phyloP scores from a whole-genome alignment of 2,888 invertebrate species.

The Helicoverpa assulta region DNA sequence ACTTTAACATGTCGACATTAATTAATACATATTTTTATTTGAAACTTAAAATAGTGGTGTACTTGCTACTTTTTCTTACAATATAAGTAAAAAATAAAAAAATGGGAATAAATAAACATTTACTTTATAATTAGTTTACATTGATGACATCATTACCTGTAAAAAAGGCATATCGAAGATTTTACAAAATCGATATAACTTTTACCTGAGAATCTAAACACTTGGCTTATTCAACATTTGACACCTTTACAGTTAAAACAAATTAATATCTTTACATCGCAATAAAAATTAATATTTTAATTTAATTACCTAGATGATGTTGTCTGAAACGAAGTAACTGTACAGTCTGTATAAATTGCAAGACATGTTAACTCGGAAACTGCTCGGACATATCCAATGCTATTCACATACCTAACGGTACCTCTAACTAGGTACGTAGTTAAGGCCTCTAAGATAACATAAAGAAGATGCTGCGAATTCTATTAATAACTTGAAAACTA shows the following conservation, averaged over 20 bases:
- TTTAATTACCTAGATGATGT: not conserved
- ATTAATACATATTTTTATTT: not conserved
- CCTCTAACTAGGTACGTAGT: conserved; percentile 15
- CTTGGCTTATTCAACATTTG: not conserved
- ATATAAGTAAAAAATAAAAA: not conserved
- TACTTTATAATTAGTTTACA: not conserved
- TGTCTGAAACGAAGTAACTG: conserved; percentile 25
- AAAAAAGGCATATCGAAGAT: not conserved
- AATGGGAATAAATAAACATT: not conserved
- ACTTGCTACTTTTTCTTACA: too few relatives aligned
- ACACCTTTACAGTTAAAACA: not conserved
- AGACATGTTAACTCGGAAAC: conserved; percentile 18
- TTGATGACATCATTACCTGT: not conserved
- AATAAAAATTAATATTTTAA: not conserved
- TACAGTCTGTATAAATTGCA: conserved; percentile 19
- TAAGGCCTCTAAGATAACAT: conserved; percentile 28
- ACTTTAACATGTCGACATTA: not conserved
- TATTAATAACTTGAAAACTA: conserved; percentile 26
- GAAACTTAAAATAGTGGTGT: too few relatives aligned
- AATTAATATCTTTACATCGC: not conserved
- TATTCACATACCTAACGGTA: conserved; percentile 46
- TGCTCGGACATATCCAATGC: conserved; percentile 18
- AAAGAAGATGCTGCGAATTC: conserved; percentile 27
- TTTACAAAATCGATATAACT: too few relatives aligned
- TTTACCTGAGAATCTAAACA: not conserved